Base-by-base conservation (phyloP, 1,140 invertebrate species). In the Rhopalosiphum padi region DNA sequence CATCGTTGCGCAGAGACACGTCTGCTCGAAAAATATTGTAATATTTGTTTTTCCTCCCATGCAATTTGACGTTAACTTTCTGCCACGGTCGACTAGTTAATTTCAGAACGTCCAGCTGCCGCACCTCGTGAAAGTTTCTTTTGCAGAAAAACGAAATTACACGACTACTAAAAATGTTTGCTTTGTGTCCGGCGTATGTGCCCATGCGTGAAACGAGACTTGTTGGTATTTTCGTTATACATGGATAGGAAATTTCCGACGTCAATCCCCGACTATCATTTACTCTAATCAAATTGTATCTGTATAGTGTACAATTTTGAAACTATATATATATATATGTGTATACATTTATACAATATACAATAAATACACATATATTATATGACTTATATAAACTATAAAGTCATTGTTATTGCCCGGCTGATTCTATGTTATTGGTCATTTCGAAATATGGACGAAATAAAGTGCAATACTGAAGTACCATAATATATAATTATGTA, bases 181-280 rank as follows among this genome's bases (percentile, higher is more conserved):
- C 35, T 88, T 88, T 88, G 22, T 88, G 43, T 51, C 87, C 86
- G 86, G 46, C 23, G 46, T n/a, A 37, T 35, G 21, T n/a, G 46
- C 21, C 86, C n/a, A 53, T 48, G 87, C 87, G 48, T 88, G 87
- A 88, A 88, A 88, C 87, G 87, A 88, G 87, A 88, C 35, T 88
- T 88, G 87, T 88, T 22, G 87, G 85, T 11, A 46, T 86, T 86
- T 46, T 86, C 85, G 37, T 43, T 85, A 25, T 85, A 25, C 83
- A 41, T 41, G 41, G 41, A 85, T 85, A 85, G 22, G 41, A 85
- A 85, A 85, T 41, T 41, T 85, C 83, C 41, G 22, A 85, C 83
- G 83, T 85, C 83, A 85, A 85, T 41, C 83, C 8, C 37, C 37
- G 83, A 85, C 41, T 85, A 85, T 23, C 41, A 25, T 85, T 85